phyloP scores from a whole-genome alignment of 2,797 vertebrate species.

The Platyrinchus mystaceus region DNA sequence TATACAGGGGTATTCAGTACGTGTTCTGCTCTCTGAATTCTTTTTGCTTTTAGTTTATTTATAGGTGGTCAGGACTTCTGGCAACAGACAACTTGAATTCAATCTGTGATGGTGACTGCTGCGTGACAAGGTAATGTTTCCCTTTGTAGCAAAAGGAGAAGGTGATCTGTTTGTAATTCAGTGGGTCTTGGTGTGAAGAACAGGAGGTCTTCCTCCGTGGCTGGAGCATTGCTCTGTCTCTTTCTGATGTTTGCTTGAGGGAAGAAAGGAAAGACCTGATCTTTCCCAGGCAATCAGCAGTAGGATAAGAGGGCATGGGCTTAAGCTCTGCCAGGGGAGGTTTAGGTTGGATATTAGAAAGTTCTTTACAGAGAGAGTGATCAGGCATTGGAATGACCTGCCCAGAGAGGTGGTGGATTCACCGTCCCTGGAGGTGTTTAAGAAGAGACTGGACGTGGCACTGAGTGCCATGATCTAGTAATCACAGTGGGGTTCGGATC shows the following conservation, averaged over 20 bases:
- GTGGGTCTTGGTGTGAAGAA: not conserved
- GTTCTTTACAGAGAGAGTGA: no score
- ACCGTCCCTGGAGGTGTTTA: no score
- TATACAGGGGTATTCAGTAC: not conserved
- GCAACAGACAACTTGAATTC: not conserved
- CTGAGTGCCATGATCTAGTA: no score
- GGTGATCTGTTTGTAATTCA: not conserved
- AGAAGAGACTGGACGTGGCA: no score
- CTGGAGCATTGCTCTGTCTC: not conserved
- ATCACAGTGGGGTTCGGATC: no score
- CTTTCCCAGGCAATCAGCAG: no score
- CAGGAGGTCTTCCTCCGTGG: not conserved
- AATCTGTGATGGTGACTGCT: not conserved
- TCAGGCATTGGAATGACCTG: no score
- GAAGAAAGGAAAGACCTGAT: not conserved
- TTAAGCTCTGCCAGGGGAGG: no score
- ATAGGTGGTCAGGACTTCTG: not conserved
- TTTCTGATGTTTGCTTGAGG: not conserved
- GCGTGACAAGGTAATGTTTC: not conserved
- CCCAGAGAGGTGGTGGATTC: no score
- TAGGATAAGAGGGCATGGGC: no score
- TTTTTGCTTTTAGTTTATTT: not conserved
- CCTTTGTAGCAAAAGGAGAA: not conserved
- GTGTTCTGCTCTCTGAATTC: not conserved
- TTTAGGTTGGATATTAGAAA: no score